phyloP scores from a whole-genome alignment of 2,888 invertebrate genomes.

The Aphodius sticticus region DNA sequence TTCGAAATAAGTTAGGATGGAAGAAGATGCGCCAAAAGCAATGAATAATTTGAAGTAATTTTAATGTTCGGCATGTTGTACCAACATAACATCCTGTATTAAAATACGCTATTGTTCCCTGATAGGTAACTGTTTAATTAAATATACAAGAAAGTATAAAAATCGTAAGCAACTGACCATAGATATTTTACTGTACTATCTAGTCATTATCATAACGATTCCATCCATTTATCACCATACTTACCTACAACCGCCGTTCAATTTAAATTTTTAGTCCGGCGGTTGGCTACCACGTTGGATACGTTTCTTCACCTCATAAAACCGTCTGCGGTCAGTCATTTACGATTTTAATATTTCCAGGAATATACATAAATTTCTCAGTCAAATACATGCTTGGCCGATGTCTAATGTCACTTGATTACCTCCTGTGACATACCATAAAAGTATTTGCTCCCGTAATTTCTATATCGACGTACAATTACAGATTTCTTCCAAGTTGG shows the following conservation, averaged over 20 bases:
- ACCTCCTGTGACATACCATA: constrained; percentile 4
- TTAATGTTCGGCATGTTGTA: no score
- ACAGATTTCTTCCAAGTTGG: not conserved
- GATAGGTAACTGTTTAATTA: no score
- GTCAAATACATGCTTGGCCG: not conserved
- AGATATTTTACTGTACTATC: not conserved
- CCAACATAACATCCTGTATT: no score
- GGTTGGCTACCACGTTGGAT: not conserved
- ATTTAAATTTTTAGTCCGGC: not conserved
- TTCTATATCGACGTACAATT: not conserved
- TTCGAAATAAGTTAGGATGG: no score
- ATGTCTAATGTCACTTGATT: constrained; percentile 4
- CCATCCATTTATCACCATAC: not conserved
- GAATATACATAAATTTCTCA: constrained; percentile 4
- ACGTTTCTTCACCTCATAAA: not conserved
- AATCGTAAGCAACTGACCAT: not conserved
- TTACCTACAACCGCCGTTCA: not conserved
- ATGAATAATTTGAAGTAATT: no score
- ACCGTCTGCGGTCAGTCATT: not conserved
- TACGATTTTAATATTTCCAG: not conserved
- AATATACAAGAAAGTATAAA: no score
- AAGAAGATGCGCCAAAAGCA: no score
- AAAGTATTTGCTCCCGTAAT: not conserved
- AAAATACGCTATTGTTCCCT: no score
- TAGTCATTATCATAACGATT: not conserved